phyloP scores from a whole-genome alignment of 2,113 vertebrate genomes.

The Caretta caretta region DNA sequence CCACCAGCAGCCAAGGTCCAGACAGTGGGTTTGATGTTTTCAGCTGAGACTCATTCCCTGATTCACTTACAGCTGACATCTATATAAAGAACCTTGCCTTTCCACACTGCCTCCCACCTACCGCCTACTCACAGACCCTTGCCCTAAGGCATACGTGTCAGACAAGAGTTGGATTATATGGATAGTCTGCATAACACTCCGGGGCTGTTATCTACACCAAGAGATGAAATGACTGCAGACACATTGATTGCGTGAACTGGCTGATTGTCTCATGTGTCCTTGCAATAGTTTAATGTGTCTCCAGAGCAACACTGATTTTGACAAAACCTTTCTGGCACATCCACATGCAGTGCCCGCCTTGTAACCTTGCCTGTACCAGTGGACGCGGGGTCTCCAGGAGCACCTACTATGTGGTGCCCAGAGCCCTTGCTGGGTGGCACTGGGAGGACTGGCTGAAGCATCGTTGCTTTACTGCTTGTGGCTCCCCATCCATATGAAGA shows the following conservation, averaged over 20 bases:
- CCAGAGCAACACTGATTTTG: background rate
- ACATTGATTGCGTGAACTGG: background rate
- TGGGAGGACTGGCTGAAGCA: background rate
- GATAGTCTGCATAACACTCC: background rate
- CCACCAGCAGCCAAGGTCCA: background rate
- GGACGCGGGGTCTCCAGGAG: background rate
- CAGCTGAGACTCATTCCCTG: background rate
- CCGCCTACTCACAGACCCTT: accelerated
- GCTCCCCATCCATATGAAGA: background rate
- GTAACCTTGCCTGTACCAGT: background rate
- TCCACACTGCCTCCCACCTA: background rate
- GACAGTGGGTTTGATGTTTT: background rate
- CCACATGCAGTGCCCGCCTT: background rate
- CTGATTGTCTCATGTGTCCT: background rate
- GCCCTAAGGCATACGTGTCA: background rate
- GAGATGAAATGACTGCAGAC: background rate
- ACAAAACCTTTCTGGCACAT: background rate
- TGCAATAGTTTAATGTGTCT: accelerated
- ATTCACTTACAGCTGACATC: background rate
- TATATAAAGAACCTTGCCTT: background rate
- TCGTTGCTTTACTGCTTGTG: background rate
- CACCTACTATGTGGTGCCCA: background rate
- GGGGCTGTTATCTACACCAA: accelerated
- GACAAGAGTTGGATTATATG: no score
- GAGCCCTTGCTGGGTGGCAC: background rate